Evolutionary conservation across 2,113 vertebrate genomes (phyloP).

Genomic region (Chloebia gouldiae): DNA sequence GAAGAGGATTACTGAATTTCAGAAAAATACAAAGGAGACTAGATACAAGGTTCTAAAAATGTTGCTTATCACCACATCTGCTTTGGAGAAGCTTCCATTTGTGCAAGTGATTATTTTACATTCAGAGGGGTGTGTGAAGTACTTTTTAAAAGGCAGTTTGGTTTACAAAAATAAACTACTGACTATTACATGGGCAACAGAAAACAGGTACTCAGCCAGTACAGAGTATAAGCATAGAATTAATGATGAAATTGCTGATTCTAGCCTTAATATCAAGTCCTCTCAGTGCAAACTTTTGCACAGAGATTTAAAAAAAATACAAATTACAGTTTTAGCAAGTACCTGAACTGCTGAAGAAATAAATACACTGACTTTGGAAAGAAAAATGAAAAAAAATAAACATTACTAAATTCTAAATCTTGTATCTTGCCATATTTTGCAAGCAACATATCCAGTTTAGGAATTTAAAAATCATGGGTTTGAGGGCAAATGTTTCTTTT

Average conservation of each 20-base stretch:
- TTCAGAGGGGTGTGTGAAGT: neutral
- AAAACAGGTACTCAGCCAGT: neutral
- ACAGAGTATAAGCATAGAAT: neutral
- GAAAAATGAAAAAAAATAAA: neutral
- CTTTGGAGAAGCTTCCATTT: slow-evolving; percentile 34
- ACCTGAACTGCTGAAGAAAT: neutral
- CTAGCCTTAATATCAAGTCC: neutral
- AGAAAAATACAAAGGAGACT: slow-evolving; percentile 50
- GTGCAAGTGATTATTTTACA: neutral
- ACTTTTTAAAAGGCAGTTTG: neutral
- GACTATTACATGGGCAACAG: neutral
- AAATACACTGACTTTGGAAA: neutral
- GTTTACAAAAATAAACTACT: slow-evolving; percentile 6
- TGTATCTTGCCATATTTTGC: neutral
- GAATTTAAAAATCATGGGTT: neutral
- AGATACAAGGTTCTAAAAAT: slow-evolving; percentile 23
- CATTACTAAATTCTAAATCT: neutral
- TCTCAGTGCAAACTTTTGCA: neutral
- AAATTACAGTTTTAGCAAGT: neutral
- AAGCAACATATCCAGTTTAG: neutral
- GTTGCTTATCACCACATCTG: slow-evolving; percentile 27
- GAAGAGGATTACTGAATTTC: slow-evolving; percentile 55
- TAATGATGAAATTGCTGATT: neutral
- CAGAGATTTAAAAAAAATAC: neutral
- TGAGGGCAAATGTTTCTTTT: neutral